These are phyloP conservation scores for Pterocles orientalis DNA, from an alignment of 2,113 vertebrate species.

Conservation along the genomic window DNA sequence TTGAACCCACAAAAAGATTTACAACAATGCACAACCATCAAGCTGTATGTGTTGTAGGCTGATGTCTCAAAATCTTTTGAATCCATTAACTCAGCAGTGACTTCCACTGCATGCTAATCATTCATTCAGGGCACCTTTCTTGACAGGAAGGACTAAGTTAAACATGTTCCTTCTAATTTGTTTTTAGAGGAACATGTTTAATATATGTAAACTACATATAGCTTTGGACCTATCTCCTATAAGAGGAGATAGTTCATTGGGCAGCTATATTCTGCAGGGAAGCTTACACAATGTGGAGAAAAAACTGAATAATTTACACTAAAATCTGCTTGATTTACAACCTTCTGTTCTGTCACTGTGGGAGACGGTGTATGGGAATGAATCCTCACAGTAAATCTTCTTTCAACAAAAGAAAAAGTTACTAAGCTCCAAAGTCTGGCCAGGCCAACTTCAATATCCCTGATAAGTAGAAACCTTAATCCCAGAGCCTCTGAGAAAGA, in stretches of 20 bases:
- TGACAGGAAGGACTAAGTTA: neutral
- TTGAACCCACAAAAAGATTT: neutral
- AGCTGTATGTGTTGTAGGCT: neutral
- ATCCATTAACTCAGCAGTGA: neutral
- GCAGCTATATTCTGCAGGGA: neutral
- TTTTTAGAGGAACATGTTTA: neutral
- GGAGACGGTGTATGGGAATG: neutral
- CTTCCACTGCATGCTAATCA: neutral
- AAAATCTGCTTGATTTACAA: constrained; percentile 39
- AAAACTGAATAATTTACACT: constrained; percentile 46
- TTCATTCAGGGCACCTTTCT: neutral
- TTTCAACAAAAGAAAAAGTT: neutral
- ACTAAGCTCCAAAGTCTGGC: neutral
- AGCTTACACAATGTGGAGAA: neutral
- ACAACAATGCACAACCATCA: neutral
- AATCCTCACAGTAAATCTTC: neutral
- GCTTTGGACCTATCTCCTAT: neutral
- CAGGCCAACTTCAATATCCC: neutral
- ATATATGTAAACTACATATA: neutral
- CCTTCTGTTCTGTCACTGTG: constrained; percentile 38
- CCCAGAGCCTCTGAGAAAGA: neutral
- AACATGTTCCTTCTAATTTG: neutral
- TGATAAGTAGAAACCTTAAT: neutral
- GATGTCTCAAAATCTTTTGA: neutral
- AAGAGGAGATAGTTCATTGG: neutral